Evolutionary conservation across 2,888 invertebrate species (phyloP), one percentile per base, ranked within the genome.

Genomic region (Melieria crassipennis): DNA sequence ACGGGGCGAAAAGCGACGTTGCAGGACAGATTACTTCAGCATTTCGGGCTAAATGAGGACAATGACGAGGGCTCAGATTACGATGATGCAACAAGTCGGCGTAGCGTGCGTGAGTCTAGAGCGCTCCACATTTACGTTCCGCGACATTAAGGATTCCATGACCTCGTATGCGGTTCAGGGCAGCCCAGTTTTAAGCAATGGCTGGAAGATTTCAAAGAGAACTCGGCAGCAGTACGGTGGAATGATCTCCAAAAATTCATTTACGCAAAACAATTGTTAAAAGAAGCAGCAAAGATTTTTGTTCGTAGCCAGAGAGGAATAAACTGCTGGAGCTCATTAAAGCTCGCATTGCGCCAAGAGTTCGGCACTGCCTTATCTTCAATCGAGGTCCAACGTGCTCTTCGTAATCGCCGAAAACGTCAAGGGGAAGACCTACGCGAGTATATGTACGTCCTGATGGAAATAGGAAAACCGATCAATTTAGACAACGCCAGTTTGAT

Each of bases 231-330:
- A 0, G 76, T 73, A 3, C 13, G 45, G 10, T 75, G 77, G 73
- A 73, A 71, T 52, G 60, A 55, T 7, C 9, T 75, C 30, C 71
- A 76, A 16, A 76, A 75, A 48, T 75, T 63, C 10, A 71, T 75
- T 52, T 76, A 75, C 57, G 69, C 48, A 1, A 73, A 72, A 16
- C 73, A 76, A n/a, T 48, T 74, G n/a, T 30, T 77, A 7, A 72
- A 71, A 13, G 74, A 74, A 7, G 73, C 74, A 2, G 75, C 73
- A 5, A 75, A 69, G 57, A 64, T 76, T 5, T 76, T 72, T 67
- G 56, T 73, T 9, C 52, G 75, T 3, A 65, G 73, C 61, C 75
- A 73, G 45, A 7, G 63, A 11, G 65, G 62, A 1, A 55, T 65
- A 13, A 11, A 50, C 7, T 56, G 65, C n/a, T 75, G 71, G 75